Base-by-base conservation (phyloP, 1,140 invertebrate species). In the Aplysia californica region DNA sequence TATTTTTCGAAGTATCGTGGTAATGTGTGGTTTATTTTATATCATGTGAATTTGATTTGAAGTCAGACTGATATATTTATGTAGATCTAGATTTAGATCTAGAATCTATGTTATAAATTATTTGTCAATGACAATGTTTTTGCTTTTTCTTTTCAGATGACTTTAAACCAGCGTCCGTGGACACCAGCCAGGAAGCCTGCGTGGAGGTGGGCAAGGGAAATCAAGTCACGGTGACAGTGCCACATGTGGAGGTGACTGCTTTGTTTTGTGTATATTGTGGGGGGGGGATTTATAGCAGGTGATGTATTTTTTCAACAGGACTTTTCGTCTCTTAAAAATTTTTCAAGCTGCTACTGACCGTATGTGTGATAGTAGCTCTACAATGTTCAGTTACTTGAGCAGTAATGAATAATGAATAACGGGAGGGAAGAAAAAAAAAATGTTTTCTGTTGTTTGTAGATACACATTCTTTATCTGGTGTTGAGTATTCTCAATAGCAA, bases 151-250 rank as follows among this genome's bases (percentile, higher is more conserved):
- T 61, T 26, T 70, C 78, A 89, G 88, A 89, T 95, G 97, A 99
- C 91, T 99, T 99, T 88, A 98, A 98, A 89, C 97, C 97, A 85
- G 97, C 97, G 1, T 98, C 96, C 85, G 95, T 98, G 50, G 97
- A 98, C 90, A 93, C 94, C 21, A 95, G 93, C 76, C 96, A 98
- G 91, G 94, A 95, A 90, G 96, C 96, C 29, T 94, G 92, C 29
- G 93, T 99, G 33, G 95, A 97, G 88, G 94, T 98, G 68, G 95
- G 95, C 67, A 92, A 93, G 75, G 96, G 95, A 85, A 94, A 97
- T 67, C 95, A 96, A 91, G 92, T 93, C 5, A 97, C 96, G 71
- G 96, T 98, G 26, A 96, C 95, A 76, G 95, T 98, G 77, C 96
- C 96, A 80, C 95, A 98, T 93, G 93, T 97, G 65, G 87, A 91